phyloP scores from a whole-genome alignment of 2,113 vertebrate genomes.

The Shinisaurus crocodilurus region DNA sequence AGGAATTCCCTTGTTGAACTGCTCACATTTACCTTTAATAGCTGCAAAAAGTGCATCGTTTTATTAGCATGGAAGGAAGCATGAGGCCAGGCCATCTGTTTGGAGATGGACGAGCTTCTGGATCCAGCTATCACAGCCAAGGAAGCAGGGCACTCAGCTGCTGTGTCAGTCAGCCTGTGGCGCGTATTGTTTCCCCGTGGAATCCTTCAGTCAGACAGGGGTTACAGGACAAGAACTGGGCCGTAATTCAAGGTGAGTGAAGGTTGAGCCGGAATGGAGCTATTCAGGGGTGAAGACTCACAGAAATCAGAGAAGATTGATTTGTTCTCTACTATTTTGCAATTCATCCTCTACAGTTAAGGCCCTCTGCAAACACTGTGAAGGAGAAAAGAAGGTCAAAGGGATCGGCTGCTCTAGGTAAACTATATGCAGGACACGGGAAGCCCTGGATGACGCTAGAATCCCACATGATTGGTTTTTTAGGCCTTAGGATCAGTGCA shows the following conservation, averaged over 20 bases:
- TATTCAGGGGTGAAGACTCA: neutral
- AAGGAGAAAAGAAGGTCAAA: conserved; percentile 7
- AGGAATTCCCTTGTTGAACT: neutral
- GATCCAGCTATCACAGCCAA: neutral
- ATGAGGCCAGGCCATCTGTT: conserved; percentile 17
- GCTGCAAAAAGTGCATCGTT: neutral
- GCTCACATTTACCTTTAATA: neutral
- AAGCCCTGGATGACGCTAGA: neutral
- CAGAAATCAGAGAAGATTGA: neutral
- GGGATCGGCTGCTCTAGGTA: neutral
- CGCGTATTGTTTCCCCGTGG: neutral
- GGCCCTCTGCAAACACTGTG: neutral
- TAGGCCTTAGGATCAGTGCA: neutral
- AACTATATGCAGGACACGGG: neutral
- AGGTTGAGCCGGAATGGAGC: neutral
- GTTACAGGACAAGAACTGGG: neutral
- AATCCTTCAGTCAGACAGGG: neutral
- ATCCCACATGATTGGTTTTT: neutral
- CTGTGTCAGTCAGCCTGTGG: neutral
- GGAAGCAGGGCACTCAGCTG: neutral
- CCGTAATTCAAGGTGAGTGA: neutral
- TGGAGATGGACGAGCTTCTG: conserved; percentile 1
- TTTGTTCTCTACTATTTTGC: neutral
- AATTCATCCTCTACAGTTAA: neutral
- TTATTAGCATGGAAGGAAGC: neutral